Conservation (phyloP, 2,113 vertebrate genomes). For the Axis porcinus region DNA sequence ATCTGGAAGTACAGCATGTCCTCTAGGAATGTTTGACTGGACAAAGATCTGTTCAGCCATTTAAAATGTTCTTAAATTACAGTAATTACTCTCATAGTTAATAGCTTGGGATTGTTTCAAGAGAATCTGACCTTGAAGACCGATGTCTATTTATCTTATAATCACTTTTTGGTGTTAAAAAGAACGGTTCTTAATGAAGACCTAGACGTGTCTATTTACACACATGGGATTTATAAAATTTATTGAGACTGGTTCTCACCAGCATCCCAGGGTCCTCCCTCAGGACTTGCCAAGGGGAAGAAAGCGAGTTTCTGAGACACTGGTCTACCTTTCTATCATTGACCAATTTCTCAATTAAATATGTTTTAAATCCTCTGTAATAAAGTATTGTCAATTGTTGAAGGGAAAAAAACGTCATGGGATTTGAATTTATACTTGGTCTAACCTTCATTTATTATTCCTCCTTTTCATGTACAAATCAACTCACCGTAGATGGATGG, state of each 20-base stretch:
- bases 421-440: neutral
- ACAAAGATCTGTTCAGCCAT: conserved; percentile 39
- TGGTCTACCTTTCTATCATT: neutral
- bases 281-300: neutral
- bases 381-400: neutral
- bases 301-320: neutral
- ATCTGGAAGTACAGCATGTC: neutral
- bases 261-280: neutral
- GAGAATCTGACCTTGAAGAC: conserved; percentile 45
- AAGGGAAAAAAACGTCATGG: neutral
- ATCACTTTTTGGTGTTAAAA: conserved; percentile 27
- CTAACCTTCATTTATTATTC: neutral
- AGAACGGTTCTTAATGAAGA: neutral
- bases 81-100: conserved; percentile 35
- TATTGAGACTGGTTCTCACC: neutral
- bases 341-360: neutral
- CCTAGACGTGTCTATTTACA: conserved; percentile 7
- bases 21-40: conserved; percentile 30
- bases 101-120: conserved; percentile 36
- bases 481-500: neutral
- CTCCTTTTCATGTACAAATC: conserved; percentile 14
- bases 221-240: neutral
- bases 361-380: neutral
- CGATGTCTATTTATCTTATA: conserved; percentile 32
- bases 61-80: conserved; percentile 33